These are phyloP conservation scores for Galemys pyrenaicus DNA, from an alignment of 2,113 vertebrate species.

Conservation along the genomic window DNA sequence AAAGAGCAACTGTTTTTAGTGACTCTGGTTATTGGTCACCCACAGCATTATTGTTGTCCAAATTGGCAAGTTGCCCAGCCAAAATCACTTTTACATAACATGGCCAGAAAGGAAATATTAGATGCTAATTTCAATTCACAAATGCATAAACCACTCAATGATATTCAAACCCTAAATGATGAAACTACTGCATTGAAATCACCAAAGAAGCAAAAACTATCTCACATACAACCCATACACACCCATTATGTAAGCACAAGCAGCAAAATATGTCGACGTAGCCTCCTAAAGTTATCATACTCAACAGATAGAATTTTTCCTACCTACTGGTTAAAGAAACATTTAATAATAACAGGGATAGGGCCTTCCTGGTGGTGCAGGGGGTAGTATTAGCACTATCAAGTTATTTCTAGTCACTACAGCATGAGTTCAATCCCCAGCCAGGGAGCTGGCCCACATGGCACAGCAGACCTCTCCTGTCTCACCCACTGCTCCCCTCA, in stretches of 20 bases:
- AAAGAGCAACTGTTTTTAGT: not conserved
- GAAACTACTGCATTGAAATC: not conserved
- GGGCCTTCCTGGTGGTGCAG: no score
- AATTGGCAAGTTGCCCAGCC: not conserved
- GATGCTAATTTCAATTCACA: not conserved
- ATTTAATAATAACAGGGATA: not conserved
- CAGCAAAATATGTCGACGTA: not conserved
- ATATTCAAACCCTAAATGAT: not conserved
- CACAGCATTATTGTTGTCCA: not conserved
- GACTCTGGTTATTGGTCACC: not conserved
- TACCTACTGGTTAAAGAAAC: not conserved
- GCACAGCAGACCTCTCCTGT: no score
- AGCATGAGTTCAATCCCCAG: no score
- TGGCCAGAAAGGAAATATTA: not conserved
- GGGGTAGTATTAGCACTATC: no score
- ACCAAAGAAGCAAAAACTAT: not conserved
- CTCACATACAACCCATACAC: not conserved
- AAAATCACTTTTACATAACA: not conserved
- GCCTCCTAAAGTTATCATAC: not conserved
- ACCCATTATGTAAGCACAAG: not conserved
- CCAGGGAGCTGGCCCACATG: no score
- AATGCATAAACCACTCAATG: not conserved
- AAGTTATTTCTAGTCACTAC: no score
- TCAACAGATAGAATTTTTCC: not conserved
- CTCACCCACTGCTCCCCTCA: no score